Conservation (phyloP, 2,113 vertebrate species). For the Anhinga anhinga region DNA sequence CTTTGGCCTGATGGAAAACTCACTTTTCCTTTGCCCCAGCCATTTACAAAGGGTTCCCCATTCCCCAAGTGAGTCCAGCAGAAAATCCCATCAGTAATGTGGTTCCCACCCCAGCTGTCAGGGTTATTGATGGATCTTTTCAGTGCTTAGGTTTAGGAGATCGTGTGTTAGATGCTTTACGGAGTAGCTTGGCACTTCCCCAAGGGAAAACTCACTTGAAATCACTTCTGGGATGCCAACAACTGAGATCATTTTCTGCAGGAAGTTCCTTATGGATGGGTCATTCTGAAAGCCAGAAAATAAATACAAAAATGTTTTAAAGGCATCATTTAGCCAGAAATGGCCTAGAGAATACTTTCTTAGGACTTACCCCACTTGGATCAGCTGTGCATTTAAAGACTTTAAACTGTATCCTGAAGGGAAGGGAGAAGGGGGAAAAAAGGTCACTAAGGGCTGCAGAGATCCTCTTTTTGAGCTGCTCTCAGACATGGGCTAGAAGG, state of each 20-base stretch:
- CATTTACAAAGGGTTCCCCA: neutral
- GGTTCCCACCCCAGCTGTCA: neutral
- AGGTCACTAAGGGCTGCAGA: neutral
- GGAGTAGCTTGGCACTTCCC: neutral
- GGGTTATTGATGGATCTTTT: neutral
- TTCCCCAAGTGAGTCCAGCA: neutral
- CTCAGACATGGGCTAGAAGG: neutral
- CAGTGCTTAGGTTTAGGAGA: neutral
- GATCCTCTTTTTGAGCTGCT: neutral
- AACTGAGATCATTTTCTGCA: slow-evolving; percentile 70
- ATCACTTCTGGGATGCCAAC: slow-evolving; percentile 79
- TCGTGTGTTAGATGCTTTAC: neutral
- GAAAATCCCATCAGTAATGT: neutral
- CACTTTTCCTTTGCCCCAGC: neutral
- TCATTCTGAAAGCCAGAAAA: slow-evolving; percentile 53
- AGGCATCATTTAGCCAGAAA: neutral
- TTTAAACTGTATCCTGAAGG: slow-evolving; percentile 40
- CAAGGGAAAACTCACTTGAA: slow-evolving; percentile 71
- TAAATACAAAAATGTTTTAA: neutral
- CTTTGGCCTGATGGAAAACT: neutral
- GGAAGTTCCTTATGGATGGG: slow-evolving; percentile 41
- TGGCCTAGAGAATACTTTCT: neutral
- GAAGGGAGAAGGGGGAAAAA: neutral
- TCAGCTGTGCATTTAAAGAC: slow-evolving; percentile 17
- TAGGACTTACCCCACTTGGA: slow-evolving; percentile 34